Evolutionary conservation across 1,140 invertebrate species (phyloP).

Genomic region (Orius laevigatus): DNA sequence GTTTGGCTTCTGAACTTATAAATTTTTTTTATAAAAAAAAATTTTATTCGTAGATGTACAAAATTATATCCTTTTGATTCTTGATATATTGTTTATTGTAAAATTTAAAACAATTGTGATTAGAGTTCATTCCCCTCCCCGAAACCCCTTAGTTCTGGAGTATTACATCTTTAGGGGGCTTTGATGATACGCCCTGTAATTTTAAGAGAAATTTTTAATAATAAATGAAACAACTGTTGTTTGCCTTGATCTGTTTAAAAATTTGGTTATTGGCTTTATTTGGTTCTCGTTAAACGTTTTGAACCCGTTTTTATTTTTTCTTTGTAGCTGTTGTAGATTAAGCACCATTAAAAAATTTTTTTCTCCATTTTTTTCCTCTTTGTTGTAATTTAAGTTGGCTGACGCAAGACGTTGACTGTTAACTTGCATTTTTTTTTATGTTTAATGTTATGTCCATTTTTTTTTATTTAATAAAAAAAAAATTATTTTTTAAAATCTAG

Average conservation of each 20-base stretch:
- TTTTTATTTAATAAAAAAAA: slow-evolving; percentile 12
- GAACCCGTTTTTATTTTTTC: slow-evolving; percentile 19
- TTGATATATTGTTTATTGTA: slow-evolving; percentile 11
- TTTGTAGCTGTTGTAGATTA: slow-evolving; percentile 20
- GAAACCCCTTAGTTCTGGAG: slow-evolving; percentile 32
- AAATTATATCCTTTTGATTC: slow-evolving; percentile 8
- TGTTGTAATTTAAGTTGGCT: slow-evolving; percentile 16
- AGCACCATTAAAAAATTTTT: slow-evolving; percentile 10
- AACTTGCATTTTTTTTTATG: slow-evolving; percentile 15
- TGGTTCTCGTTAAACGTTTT: slow-evolving; percentile 21
- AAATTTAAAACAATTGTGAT: slow-evolving; percentile 9
- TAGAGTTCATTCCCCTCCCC: slow-evolving; percentile 19
- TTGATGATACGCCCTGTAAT: background rate
- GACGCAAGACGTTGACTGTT: slow-evolving; percentile 20
- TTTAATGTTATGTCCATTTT: slow-evolving; percentile 15
- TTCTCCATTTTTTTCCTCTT: slow-evolving; percentile 2
- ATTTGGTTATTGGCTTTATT: slow-evolving; percentile 21
- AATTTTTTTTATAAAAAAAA: slow-evolving; percentile 6
- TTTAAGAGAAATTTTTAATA: slow-evolving; percentile 2
- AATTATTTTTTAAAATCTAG: slow-evolving; percentile 5
- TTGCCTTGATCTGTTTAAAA: slow-evolving; percentile 20
- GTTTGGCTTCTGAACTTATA: slow-evolving; percentile 5
- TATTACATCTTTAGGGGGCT: slow-evolving; percentile 31
- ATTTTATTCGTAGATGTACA: slow-evolving; percentile 13
- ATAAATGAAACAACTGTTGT: slow-evolving; percentile 15